A percentile compares a stretch with the other conserved stretches of the same genome.
Conservation (phyloP, 2,797 vertebrate genomes). For the Acestrorhynchus altus region DNA sequence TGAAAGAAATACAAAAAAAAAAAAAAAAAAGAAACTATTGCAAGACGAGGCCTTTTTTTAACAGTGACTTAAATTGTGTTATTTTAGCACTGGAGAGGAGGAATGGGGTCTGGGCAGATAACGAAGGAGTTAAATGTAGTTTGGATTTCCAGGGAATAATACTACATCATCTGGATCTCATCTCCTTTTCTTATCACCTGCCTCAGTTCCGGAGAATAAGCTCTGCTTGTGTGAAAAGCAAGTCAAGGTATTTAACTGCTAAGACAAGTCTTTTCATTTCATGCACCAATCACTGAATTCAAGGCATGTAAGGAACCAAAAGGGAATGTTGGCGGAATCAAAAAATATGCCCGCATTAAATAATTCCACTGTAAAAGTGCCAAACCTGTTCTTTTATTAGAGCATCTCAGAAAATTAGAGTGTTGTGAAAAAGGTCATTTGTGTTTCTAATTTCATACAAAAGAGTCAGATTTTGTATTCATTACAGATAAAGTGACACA, state of each 20-base stretch:
- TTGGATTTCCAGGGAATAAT: neutral
- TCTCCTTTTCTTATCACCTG: neutral
- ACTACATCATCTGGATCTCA: slow-evolving; percentile 9
- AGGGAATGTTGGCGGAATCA: too few relatives aligned
- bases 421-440: too few relatives aligned
- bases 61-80: neutral
- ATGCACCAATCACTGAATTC: neutral
- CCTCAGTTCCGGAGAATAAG: neutral
- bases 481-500: too few relatives aligned
- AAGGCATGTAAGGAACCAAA: neutral
- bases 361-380: too few relatives aligned
- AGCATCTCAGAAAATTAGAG: too few relatives aligned
- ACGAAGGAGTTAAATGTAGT: neutral
- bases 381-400: too few relatives aligned
- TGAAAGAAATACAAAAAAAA: too few relatives aligned
- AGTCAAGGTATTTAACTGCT: neutral
- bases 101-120: too few relatives aligned
- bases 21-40: neutral
- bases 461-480: too few relatives aligned
- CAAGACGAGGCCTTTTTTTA: neutral
- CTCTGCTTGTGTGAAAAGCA: neutral
- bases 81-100: neutral
- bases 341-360: too few relatives aligned
- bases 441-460: too few relatives aligned
- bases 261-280: neutral